A percentile compares a stretch with the other conserved stretches of the same genome.
Evolutionary conservation across 1,140 invertebrate species (phyloP).

Genomic region (Papilio helenus): DNA sequence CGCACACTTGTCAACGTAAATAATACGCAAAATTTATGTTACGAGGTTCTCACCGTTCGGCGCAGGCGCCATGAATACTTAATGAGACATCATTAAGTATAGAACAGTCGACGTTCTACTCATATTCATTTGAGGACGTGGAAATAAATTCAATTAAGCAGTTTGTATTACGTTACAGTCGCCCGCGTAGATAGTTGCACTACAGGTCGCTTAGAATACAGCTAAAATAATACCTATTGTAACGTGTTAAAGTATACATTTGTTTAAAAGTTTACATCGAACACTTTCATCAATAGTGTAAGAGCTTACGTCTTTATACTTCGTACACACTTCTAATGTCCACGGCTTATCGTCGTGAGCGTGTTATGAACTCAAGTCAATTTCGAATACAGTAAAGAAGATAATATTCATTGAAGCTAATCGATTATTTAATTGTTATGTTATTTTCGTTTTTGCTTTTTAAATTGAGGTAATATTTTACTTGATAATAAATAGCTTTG

Average conservation of each 20-base stretch:
- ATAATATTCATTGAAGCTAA: slow-evolving; percentile 63
- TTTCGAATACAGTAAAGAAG: slow-evolving; percentile 48
- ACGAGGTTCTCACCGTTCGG: slow-evolving; percentile 80
- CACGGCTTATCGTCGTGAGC: slow-evolving; percentile 59
- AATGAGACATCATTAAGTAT: slow-evolving; percentile 72
- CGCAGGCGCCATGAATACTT: slow-evolving; percentile 71
- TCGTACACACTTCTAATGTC: slow-evolving; percentile 33
- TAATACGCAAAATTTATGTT: slow-evolving; percentile 83
- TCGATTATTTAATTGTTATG: slow-evolving; percentile 54
- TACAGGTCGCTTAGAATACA: slow-evolving; percentile 45
- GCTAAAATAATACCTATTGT: slow-evolving; percentile 50
- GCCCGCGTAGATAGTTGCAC: slow-evolving; percentile 51
- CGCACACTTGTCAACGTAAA: slow-evolving; percentile 78
- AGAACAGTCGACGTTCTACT: slow-evolving; percentile 68
- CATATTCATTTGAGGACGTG: slow-evolving; percentile 79
- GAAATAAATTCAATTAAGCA: slow-evolving; percentile 80
- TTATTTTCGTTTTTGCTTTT: slow-evolving; percentile 38
- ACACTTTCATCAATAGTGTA: slow-evolving; percentile 52
- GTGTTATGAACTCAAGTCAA: slow-evolving; percentile 60
- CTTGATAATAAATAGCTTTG: slow-evolving; percentile 26
- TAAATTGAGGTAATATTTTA: slow-evolving; percentile 22
- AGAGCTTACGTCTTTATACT: slow-evolving; percentile 34
- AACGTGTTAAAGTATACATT: slow-evolving; percentile 54
- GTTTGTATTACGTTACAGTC: slow-evolving; percentile 59
- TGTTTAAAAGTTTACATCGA: slow-evolving; percentile 48